Conservation (phyloP, 2,113 vertebrate genomes). For the Leptobrachium leishanense region DNA sequence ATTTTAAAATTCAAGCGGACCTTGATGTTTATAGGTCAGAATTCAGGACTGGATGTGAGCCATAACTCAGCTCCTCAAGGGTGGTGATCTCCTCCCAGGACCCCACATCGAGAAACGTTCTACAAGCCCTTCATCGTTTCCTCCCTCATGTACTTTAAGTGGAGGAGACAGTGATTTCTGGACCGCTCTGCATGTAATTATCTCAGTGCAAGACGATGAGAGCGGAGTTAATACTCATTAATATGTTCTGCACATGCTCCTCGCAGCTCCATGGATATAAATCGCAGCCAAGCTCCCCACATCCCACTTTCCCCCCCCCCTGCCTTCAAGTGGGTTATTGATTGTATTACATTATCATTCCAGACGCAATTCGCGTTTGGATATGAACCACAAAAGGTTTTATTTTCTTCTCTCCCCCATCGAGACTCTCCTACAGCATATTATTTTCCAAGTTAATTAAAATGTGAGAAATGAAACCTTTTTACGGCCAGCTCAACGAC, state of each 20-base stretch:
- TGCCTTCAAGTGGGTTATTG: neutral
- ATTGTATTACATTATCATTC: conserved; percentile 17
- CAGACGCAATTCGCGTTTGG: neutral
- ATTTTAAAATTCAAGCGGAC: no score
- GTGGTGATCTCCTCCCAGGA: no score
- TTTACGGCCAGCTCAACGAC: conserved; percentile 10
- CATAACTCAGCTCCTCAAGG: no score
- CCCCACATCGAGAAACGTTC: no score
- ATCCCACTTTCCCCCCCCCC: neutral
- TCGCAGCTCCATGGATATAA: neutral
- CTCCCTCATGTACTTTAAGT: no score
- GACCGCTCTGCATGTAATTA: no score
- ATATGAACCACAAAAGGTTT: neutral
- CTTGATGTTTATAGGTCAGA: no score
- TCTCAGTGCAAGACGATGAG: neutral
- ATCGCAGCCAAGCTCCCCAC: neutral
- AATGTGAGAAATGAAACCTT: conserved; percentile 31
- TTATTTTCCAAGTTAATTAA: conserved; percentile 38
- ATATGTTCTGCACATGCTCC: neutral
- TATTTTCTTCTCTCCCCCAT: neutral
- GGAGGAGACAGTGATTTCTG: no score
- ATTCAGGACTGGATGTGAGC: no score
- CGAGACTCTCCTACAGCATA: conserved; percentile 3
- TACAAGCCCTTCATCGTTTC: no score
- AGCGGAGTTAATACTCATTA: neutral